Percentiles rank a stretch among this genome's conserved stretches.
Evolutionary conservation across 2,888 invertebrate genomes (phyloP).

Genomic region (Drosophila maculinotata): DNA sequence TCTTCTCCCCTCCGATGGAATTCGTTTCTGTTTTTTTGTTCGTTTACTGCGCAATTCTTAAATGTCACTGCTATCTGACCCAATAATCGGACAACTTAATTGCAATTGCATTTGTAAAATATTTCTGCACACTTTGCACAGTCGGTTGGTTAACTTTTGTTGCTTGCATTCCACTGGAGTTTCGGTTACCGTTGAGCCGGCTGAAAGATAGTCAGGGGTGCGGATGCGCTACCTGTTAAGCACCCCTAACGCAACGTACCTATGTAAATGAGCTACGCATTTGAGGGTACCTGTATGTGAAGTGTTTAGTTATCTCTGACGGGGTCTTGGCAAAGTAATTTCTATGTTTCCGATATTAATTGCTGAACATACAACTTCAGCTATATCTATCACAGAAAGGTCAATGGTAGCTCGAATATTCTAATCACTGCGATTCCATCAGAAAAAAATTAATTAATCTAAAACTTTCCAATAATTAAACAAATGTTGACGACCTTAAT

Average conservation of each 20-base stretch:
- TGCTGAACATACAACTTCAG: background rate
- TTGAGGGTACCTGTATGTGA: slow-evolving; percentile 3
- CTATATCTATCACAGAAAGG: too few species aligned
- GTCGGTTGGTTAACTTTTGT: slow-evolving; percentile 25
- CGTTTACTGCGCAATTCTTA: slow-evolving; percentile 61
- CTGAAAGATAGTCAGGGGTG: background rate
- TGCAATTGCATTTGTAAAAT: slow-evolving; percentile 71
- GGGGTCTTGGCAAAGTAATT: background rate
- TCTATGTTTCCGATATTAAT: background rate
- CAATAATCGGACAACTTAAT: slow-evolving; percentile 81
- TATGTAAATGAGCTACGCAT: slow-evolving; percentile 23
- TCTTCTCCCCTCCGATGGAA: background rate
- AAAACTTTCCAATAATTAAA: too few species aligned
- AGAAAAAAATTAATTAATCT: too few species aligned
- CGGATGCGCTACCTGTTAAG: too few species aligned
- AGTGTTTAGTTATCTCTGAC: slow-evolving; percentile 4
- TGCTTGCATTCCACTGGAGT: slow-evolving; percentile 14
- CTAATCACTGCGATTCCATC: too few species aligned
- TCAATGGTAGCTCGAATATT: too few species aligned
- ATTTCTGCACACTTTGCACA: slow-evolving; percentile 41
- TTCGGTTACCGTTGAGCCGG: background rate
- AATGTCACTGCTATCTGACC: slow-evolving; percentile 75
- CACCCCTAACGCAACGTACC: background rate
- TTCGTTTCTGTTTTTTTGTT: slow-evolving; percentile 13
- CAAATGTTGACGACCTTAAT: too few species aligned